These are phyloP conservation scores for Amphiprion ocellaris DNA, from an alignment of 2,113 vertebrate genomes.

Conservation along the genomic window DNA sequence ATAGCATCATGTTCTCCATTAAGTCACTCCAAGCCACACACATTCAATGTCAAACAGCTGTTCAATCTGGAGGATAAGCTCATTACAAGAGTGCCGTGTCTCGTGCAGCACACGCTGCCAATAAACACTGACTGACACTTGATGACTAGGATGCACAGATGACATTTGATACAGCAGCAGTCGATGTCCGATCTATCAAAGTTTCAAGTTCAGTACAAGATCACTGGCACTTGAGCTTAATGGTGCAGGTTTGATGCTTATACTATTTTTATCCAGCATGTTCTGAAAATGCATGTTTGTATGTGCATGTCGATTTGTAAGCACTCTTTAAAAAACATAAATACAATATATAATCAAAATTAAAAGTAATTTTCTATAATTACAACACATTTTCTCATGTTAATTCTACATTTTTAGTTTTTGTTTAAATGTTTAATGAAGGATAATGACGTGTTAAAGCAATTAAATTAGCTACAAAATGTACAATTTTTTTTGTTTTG, in stretches of 20 bases:
- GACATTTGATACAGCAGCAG: constrained; percentile 14
- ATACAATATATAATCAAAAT: too few relatives aligned
- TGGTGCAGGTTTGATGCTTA: background rate
- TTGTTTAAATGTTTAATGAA: too few relatives aligned
- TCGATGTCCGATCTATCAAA: constrained; percentile 4
- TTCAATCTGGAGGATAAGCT: constrained; percentile 46
- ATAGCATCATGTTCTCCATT: constrained; percentile 35
- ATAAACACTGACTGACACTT: constrained; percentile 33
- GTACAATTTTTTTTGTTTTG: too few relatives aligned
- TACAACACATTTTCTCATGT: too few relatives aligned
- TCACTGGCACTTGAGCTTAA: background rate
- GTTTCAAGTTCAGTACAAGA: constrained; percentile 6
- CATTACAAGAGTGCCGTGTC: constrained; percentile 52
- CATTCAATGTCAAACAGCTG: constrained; percentile 53
- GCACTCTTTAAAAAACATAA: too few relatives aligned
- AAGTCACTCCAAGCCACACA: constrained; percentile 21
- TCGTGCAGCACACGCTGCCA: constrained; percentile 14
- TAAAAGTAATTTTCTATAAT: too few relatives aligned
- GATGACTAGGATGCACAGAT: constrained; percentile 8
- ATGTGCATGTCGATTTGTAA: background rate
- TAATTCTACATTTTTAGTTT: too few relatives aligned
- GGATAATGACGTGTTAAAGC: too few relatives aligned
- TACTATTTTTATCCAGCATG: background rate
- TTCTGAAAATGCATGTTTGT: background rate
- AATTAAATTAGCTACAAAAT: too few relatives aligned